Percentiles rank a stretch among this genome's conserved stretches.
Evolutionary conservation across 2,113 vertebrate genomes (phyloP).

Genomic region (Piprites chloris): DNA sequence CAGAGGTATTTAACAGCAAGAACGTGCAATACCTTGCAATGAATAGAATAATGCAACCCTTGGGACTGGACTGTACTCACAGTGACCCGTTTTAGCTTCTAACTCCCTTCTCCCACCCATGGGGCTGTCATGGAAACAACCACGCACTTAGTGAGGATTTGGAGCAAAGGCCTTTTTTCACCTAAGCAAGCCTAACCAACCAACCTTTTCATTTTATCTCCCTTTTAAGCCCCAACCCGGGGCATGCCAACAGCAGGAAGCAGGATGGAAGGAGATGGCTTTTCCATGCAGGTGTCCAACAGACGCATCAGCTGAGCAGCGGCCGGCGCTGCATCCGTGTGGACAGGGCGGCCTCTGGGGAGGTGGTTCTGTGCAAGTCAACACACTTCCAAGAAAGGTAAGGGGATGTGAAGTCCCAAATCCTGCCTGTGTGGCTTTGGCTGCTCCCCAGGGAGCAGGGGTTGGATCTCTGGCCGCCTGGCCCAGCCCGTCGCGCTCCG

Average conservation of each 20-base stretch:
- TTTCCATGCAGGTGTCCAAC: background rate
- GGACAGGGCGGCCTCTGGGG: background rate
- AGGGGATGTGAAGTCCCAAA: background rate
- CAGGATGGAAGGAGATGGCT: background rate
- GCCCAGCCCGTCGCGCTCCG: background rate
- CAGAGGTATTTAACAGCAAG: background rate
- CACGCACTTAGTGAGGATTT: background rate
- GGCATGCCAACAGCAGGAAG: background rate
- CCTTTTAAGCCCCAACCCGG: background rate
- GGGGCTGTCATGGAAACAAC: background rate
- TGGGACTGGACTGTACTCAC: background rate
- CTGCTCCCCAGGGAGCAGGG: background rate
- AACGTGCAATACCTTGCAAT: background rate
- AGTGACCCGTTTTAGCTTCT: background rate
- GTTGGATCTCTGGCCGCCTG: fast-evolving
- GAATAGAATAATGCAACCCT: background rate
- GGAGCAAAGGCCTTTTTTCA: background rate
- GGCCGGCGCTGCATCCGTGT: fast-evolving
- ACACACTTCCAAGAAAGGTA: background rate
- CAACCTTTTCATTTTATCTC: background rate
- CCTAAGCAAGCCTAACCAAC: background rate
- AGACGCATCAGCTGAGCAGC: background rate
- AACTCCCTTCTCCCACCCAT: background rate
- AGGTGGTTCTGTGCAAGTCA: background rate
- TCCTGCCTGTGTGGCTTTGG: fast-evolving